Percentiles rank a stretch among this genome's conserved stretches.
These are phyloP conservation scores for Cryptomyrus ogoouensis DNA, from an alignment of 2,113 vertebrate genomes.

Conservation along the genomic window DNA sequence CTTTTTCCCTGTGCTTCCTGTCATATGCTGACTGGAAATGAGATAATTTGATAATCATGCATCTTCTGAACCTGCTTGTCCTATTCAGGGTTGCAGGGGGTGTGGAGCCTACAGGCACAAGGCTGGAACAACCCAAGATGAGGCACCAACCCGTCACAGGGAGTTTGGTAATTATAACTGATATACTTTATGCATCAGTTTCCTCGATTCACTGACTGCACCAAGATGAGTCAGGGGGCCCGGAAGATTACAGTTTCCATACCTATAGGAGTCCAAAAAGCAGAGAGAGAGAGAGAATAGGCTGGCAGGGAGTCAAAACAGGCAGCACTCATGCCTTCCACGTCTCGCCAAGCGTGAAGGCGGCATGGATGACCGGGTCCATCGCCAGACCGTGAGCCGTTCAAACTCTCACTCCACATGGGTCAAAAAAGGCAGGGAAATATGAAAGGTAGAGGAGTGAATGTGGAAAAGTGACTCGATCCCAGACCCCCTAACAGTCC, in stretches of 20 bases:
- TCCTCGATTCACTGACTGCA: background rate
- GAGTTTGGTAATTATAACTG: background rate
- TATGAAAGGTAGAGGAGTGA: background rate
- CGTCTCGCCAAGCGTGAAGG: background rate
- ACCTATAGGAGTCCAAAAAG: background rate
- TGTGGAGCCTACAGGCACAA: background rate
- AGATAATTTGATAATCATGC: background rate
- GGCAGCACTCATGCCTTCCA: background rate
- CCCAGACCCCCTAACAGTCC: background rate
- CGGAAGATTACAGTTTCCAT: background rate
- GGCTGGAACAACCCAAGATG: background rate
- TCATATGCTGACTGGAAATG: background rate
- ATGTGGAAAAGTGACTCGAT: background rate
- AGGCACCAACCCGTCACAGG: background rate
- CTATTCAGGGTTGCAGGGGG: background rate
- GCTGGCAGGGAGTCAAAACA: background rate
- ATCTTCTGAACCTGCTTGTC: background rate
- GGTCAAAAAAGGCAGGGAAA: background rate
- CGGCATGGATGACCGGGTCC: background rate
- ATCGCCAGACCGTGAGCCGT: background rate
- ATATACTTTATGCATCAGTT: background rate
- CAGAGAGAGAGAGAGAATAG: background rate
- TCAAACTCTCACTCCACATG: background rate
- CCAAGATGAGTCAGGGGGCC: background rate
- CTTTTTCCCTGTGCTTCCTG: background rate